Conservation (phyloP, 1,140 invertebrate species). For the Polypedilum vanderplanki region DNA sequence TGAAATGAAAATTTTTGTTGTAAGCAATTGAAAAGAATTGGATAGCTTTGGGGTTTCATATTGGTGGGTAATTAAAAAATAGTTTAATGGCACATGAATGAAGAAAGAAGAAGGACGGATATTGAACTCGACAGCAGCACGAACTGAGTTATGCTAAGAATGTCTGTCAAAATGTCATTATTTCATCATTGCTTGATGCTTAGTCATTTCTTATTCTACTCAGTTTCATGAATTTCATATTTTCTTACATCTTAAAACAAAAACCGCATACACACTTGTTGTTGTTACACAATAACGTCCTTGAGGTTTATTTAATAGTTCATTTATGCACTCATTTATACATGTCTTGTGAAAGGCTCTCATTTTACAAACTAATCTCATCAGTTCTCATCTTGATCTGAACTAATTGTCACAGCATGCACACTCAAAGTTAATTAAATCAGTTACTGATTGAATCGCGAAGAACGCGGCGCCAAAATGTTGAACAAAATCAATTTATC, state of each 20-base stretch:
- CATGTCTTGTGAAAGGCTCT: too few species aligned
- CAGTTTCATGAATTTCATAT: background rate
- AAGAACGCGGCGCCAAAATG: too few species aligned
- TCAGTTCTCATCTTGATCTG: too few species aligned
- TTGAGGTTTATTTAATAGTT: background rate
- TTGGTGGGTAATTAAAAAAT: constrained; percentile 5
- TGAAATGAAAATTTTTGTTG: too few species aligned
- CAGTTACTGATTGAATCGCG: too few species aligned
- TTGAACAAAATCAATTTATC: too few species aligned
- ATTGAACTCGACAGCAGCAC: constrained; percentile 1
- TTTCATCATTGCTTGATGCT: background rate
- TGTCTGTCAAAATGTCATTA: constrained; percentile 9
- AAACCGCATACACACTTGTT: background rate
- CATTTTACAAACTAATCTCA: too few species aligned
- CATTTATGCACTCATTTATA: background rate
- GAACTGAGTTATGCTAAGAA: background rate
- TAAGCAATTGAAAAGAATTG: too few species aligned
- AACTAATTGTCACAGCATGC: too few species aligned
- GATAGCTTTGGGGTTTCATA: background rate
- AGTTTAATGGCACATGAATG: constrained; percentile 1
- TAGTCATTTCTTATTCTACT: background rate
- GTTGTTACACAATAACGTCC: background rate
- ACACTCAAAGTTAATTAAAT: too few species aligned
- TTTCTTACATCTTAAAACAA: background rate
- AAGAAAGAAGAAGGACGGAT: background rate